Base-by-base conservation (phyloP, 2,797 vertebrate species). In the Chiroxiphia lanceolata region DNA sequence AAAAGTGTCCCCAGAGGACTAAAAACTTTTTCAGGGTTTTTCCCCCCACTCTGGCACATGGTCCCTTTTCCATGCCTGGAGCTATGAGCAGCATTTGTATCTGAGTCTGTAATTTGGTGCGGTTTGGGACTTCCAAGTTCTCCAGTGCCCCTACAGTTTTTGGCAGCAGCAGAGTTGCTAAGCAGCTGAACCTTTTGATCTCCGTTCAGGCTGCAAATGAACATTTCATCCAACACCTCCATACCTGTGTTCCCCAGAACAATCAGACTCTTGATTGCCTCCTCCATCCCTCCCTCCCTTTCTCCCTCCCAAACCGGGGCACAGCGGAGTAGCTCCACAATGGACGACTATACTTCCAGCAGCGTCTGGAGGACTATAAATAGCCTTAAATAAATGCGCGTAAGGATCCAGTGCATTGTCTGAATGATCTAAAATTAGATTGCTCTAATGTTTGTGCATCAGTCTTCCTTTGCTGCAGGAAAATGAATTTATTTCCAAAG, bases 391-490 rank as follows among this genome's bases (percentile, higher is more conserved):
- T 93, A 94, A 87, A 94, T 68, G 72, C 1, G 9, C 2, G 8
- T 69, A 77, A 82, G 94, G 90, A 96, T 93, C 71, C 90, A 94
- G 81, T 3, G 2, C 70, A 91, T 96, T 97, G 94, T 96, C 95
- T 94, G 95, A 94, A 93, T 65, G 93, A 72, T 68, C 94, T 94
- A 96, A 96, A 96, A 97, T 94, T 94, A 96, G 91, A 89, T 94
- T 87, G 93, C 59, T 69, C 54, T 78, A 85, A 86, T 69, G 91
- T 95, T 94, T 94, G 87, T 53, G 80, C 84, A 93, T 94, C 60
- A 31, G 64, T 93, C 89, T 87, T 94, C 89, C 85, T 93, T 81
- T 81, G 36, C 84, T 92, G 82, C 69, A 82, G 94, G 80, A 94
- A 92, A 92, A 95, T 45, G 25, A 88, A 87, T 94, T 90, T 81